A percentile compares a stretch with the other conserved stretches of the same genome.
These are phyloP conservation scores for Pteronotus mesoamericanus DNA, from an alignment of 2,797 vertebrate genomes.

Conservation along the genomic window DNA sequence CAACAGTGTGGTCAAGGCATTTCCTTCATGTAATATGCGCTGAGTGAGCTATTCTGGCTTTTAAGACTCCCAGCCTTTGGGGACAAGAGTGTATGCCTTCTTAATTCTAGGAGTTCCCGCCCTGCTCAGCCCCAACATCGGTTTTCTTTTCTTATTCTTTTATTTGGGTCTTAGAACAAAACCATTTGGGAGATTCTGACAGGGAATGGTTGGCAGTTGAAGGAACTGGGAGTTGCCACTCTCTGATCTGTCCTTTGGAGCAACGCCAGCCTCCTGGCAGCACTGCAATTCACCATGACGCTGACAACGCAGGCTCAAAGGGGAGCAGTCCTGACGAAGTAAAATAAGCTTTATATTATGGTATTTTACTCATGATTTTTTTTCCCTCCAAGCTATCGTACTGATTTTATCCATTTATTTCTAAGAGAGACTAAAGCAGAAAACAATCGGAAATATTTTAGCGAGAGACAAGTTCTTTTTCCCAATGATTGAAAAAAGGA, in stretches of 20 bases:
- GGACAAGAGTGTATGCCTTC: background rate
- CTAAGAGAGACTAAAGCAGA: background rate
- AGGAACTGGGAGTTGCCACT: background rate
- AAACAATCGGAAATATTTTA: conserved; percentile 39
- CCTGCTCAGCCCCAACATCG: background rate
- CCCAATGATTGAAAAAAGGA: conserved; percentile 41
- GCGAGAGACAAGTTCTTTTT: conserved; percentile 24
- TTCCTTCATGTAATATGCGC: background rate
- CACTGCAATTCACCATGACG: background rate
- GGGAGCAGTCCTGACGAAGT: background rate
- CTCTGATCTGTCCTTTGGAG: background rate
- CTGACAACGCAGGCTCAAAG: background rate
- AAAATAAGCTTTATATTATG: conserved; percentile 23
- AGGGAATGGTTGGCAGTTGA: background rate
- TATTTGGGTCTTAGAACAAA: too few relatives aligned
- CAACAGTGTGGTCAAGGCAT: background rate
- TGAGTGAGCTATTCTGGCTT: background rate
- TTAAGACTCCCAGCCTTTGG: background rate
- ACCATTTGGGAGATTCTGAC: background rate
- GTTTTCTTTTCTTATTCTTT: too few relatives aligned
- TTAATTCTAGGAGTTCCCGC: background rate
- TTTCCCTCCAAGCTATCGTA: conserved; percentile 20
- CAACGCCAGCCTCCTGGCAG: background rate
- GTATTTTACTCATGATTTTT: conserved; percentile 14
- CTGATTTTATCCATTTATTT: conserved; percentile 14